These are phyloP conservation scores for Punctoribates punctum DNA, from an alignment of 2,888 invertebrate species.

Conservation along the genomic window DNA sequence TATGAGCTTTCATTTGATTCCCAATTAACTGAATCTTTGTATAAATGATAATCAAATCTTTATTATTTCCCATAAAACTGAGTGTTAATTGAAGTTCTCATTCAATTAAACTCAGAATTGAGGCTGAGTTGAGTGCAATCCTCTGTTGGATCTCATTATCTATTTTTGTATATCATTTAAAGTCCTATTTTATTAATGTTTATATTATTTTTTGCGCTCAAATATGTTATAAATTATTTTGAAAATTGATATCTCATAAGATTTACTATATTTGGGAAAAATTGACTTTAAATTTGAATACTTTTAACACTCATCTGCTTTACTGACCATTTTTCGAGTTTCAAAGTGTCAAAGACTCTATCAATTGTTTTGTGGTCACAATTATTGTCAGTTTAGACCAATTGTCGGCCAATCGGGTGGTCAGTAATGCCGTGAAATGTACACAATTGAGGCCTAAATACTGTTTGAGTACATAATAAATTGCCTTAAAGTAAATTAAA, in stretches of 20 bases:
- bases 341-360: background rate
- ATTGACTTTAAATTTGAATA: too few species aligned
- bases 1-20: too few species aligned
- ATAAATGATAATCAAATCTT: too few species aligned
- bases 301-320: background rate
- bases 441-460: conserved; percentile 1
- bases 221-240: conserved; percentile 11
- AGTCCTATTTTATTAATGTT: conserved; percentile 24
- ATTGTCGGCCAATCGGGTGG: background rate
- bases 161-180: conserved; percentile 25
- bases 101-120: background rate
- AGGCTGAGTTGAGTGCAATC: conserved; percentile 29
- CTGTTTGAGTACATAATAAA: conserved; percentile 17
- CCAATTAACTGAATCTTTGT: too few species aligned
- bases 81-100: background rate
- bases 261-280: conserved; percentile 8
- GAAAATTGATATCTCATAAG: background rate
- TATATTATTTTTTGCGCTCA: conserved; percentile 9
- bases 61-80: too few species aligned
- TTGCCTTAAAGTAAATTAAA: conserved; percentile 22
- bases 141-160: conserved; percentile 26
- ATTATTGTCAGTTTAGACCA: background rate
- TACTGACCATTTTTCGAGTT: background rate
- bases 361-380: background rate
- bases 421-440: background rate